Base-by-base conservation (phyloP, 1,140 invertebrate species). In the Tribolium castaneum region DNA sequence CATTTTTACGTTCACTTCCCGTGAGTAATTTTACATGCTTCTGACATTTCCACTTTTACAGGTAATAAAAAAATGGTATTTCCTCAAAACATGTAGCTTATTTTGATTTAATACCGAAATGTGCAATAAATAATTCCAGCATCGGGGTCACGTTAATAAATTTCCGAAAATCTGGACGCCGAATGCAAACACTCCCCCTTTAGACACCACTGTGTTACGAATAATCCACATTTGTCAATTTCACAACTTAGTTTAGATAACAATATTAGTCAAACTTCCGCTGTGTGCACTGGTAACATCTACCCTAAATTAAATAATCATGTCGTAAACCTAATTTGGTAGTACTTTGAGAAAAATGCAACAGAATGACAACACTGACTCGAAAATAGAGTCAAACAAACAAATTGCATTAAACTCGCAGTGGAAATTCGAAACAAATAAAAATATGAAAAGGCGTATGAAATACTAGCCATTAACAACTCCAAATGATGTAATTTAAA, bases 241-340 rank as follows among this genome's bases (percentile, higher is more conserved):
- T 66, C 59, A 35, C 59, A 66, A 66, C 59, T 66, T 13, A 66
- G 59, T 66, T 66, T 66, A 4, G 59, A 66, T 66, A 66, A 66
- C 59, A 12, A 66, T 66, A 66, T 66, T 66, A 66, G 59, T 66
- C 59, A 66, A 66, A 66, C 59, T 66, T 66, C 59, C 59, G 59
- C 45, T 66, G 59, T 66, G 39, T 66, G 59, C 54, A 59, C 16
- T 30, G 54, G 54, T 59, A 66, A 66, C 59, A 35, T 66, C 22
- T 66, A 66, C 59, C 59, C 59, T 14, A 66, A 66, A 66, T 66
- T 66, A 66, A 66, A 66, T 66, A 66, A 66, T 59, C 54, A 59
- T 35, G 59, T 66, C 30, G 59, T 66, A 66, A 66, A 66, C 59
- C 59, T 39, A 66, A 35, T 66, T 66, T 66, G 16, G 59, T 12